A percentile compares a stretch with the other conserved stretches of the same genome.
These are phyloP conservation scores for Priocnemis perturbator DNA, from an alignment of 2,888 invertebrate species.

Conservation along the genomic window DNA sequence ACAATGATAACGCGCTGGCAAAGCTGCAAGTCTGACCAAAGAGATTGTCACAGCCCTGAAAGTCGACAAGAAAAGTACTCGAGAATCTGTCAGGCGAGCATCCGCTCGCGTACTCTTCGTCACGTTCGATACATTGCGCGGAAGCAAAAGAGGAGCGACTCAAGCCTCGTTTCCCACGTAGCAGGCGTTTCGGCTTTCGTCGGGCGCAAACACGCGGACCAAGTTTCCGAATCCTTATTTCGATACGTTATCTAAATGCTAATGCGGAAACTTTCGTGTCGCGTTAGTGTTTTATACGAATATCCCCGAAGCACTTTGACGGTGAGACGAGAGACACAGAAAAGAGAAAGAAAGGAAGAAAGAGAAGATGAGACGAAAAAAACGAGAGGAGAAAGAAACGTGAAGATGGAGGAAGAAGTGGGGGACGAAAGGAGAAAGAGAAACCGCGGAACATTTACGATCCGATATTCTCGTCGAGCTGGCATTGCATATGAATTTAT, in stretches of 20 bases:
- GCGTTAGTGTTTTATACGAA: constrained; percentile 9
- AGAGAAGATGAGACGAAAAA: background rate
- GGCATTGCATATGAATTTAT: constrained; percentile 8
- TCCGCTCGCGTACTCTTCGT: too few species aligned
- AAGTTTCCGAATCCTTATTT: constrained; percentile 5
- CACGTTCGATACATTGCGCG: too few species aligned
- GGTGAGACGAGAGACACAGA: background rate
- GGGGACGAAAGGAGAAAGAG: background rate
- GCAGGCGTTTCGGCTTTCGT: background rate
- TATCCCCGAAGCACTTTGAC: background rate
- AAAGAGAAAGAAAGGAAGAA: background rate
- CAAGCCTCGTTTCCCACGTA: background rate
- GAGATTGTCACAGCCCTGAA: too few species aligned
- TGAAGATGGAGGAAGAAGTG: background rate
- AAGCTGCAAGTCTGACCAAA: too few species aligned
- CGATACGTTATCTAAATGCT: constrained; percentile 40
- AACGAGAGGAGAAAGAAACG: background rate
- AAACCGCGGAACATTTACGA: constrained; percentile 8
- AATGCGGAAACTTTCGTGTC: constrained; percentile 28
- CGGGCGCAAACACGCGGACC: background rate
- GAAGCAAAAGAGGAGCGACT: too few species aligned
- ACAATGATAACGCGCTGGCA: too few species aligned
- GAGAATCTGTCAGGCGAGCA: too few species aligned
- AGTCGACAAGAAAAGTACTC: too few species aligned
- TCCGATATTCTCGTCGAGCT: background rate